Percentiles rank a stretch among this genome's conserved stretches.
Evolutionary conservation across 2,888 invertebrate species (phyloP).

Genomic region (Arctia plantaginis): DNA sequence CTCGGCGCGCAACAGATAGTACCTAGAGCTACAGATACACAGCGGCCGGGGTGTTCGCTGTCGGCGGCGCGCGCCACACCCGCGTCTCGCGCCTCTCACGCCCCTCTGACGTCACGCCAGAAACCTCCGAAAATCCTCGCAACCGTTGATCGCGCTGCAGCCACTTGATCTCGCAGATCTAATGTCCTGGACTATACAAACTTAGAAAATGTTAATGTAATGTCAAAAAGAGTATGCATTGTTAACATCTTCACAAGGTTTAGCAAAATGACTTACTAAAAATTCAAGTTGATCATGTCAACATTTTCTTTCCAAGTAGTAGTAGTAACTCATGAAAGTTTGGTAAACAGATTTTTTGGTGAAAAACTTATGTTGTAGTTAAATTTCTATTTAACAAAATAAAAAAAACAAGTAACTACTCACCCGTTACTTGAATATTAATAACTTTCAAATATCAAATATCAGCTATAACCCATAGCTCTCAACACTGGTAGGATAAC

Average conservation of each 20-base stretch:
- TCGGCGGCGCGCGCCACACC: conserved; percentile 69
- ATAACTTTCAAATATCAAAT: too few relatives aligned
- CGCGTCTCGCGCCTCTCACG: conserved; percentile 51
- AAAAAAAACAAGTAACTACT: too few relatives aligned
- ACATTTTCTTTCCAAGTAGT: too few relatives aligned
- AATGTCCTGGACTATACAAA: conserved; percentile 4
- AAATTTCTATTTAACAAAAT: too few relatives aligned
- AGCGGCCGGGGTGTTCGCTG: conserved; percentile 31
- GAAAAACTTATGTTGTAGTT: too few relatives aligned
- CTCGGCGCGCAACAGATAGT: conserved; percentile 81
- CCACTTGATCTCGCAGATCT: conserved; percentile 54
- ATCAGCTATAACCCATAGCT: too few relatives aligned
- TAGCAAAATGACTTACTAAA: too few relatives aligned
- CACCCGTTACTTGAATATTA: too few relatives aligned
- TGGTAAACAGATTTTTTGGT: too few relatives aligned
- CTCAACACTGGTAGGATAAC: too few relatives aligned
- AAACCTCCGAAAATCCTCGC: conserved; percentile 77
- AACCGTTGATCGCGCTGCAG: conserved; percentile 69
- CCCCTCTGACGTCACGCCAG: conserved; percentile 79
- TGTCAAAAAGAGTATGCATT: neutral
- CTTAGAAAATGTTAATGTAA: neutral
- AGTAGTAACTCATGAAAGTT: too few relatives aligned
- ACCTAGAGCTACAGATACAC: conserved; percentile 64
- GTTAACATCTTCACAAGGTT: neutral
- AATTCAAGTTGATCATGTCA: too few relatives aligned